Percentiles rank a stretch among this genome's conserved stretches.
Conservation (phyloP, 2,888 invertebrate genomes). For the Ditylenchus weischeri region DNA sequence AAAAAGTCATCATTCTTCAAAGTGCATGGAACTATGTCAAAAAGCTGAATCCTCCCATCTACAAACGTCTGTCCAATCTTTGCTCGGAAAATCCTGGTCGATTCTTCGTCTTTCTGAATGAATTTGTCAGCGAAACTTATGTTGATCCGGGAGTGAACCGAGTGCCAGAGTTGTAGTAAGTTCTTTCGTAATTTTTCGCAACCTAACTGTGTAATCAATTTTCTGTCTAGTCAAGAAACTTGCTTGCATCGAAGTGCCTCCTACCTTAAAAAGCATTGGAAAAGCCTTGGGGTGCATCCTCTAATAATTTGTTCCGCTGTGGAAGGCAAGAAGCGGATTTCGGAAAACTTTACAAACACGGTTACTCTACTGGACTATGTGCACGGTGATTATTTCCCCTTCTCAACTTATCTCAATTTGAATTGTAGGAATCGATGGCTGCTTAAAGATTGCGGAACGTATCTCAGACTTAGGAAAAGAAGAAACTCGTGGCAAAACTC, state of each 20-base stretch:
- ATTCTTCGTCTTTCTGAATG: conserved; percentile 91
- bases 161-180: conserved; percentile 25
- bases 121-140: conserved; percentile 91
- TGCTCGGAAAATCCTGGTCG: conserved; percentile 65
- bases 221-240: conserved; percentile 33
- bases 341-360: conserved; percentile 23
- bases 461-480: conserved; percentile 61
- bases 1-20: conserved; percentile 45
- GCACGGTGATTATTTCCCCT: conserved; percentile 21
- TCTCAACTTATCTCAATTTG: neutral
- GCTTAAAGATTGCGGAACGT: conserved; percentile 74
- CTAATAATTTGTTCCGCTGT: conserved; percentile 41
- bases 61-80: conserved; percentile 80
- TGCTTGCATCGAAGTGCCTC: conserved; percentile 32
- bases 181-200: neutral
- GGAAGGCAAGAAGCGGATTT: conserved; percentile 25
- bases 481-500: conserved; percentile 26
- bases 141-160: conserved; percentile 37
- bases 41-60: conserved; percentile 78
- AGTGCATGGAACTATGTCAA: conserved; percentile 52
- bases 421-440: conserved; percentile 36
- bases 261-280: conserved; percentile 41
- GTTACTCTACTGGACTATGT: conserved; percentile 42
- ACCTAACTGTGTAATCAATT: conserved; percentile 9
- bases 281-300: conserved; percentile 31